These are phyloP conservation scores for Agrotis clavis DNA, from an alignment of 2,888 invertebrate species.

Conservation along the genomic window DNA sequence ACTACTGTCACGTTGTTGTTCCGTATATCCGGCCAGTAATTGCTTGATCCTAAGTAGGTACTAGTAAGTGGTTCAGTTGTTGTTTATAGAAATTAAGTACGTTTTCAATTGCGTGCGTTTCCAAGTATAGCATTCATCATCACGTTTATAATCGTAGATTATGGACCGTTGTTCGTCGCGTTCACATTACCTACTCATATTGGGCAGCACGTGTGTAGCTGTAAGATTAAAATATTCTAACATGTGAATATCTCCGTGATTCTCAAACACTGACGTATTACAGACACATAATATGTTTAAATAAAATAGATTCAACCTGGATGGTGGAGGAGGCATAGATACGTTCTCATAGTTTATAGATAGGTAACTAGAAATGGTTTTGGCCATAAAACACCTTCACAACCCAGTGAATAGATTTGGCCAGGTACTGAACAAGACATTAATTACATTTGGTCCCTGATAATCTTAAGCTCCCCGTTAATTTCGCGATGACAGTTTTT, in stretches of 20 bases:
- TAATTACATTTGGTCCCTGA: not conserved
- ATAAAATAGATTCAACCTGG: not conserved
- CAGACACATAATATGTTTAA: not conserved
- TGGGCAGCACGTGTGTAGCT: conserved; percentile 31
- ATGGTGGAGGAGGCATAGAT: not conserved
- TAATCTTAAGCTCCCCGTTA: not conserved
- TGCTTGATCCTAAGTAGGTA: conserved; percentile 39
- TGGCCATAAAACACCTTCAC: not conserved
- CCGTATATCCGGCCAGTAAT: conserved; percentile 44
- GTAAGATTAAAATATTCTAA: conserved; percentile 31
- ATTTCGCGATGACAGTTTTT: too few relatives aligned
- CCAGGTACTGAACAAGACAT: not conserved
- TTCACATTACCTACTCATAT: conserved; percentile 36
- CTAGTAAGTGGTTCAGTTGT: conserved; percentile 30
- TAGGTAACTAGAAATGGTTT: not conserved
- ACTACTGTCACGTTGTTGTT: conserved; percentile 44
- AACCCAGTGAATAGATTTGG: not conserved
- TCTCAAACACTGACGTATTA: conserved; percentile 9
- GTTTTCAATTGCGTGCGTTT: conserved; percentile 11
- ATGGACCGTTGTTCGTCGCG: conserved; percentile 22
- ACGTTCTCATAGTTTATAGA: too few relatives aligned
- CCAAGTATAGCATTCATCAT: conserved; percentile 14
- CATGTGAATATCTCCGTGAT: conserved; percentile 20
- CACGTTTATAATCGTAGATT: conserved; percentile 28
- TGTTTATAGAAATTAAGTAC: conserved; percentile 16